phyloP scores from a whole-genome alignment of 2,888 invertebrate genomes.

The Rhamphomyia laevipes region DNA sequence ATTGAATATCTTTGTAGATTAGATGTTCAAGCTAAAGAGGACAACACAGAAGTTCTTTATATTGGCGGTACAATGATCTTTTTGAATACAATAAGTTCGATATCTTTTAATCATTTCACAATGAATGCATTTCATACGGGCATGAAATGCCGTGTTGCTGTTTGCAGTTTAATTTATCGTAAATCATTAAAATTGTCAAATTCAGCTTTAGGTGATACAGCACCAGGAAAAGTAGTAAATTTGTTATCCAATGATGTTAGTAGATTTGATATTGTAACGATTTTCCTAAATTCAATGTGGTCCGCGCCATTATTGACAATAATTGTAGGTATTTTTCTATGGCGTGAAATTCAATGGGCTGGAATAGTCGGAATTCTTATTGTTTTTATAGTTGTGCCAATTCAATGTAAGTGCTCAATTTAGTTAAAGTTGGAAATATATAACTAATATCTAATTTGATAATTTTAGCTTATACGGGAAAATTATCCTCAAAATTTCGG shows the following conservation, averaged over 20 bases:
- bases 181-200: slow-evolving; percentile 62
- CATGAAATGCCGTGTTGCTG: slow-evolving; percentile 68
- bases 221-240: slow-evolving; percentile 79
- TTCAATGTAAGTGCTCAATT: slow-evolving; percentile 48
- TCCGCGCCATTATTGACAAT: slow-evolving; percentile 56
- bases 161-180: slow-evolving; percentile 73
- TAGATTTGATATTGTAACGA: slow-evolving; percentile 64
- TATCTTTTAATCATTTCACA: slow-evolving; percentile 50
- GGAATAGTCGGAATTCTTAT: slow-evolving; percentile 59
- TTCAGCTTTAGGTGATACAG: slow-evolving; percentile 65
- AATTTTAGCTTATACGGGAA: slow-evolving; percentile 23
- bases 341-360: slow-evolving; percentile 50
- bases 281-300: slow-evolving; percentile 70
- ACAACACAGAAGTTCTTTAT: slow-evolving; percentile 39
- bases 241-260: slow-evolving; percentile 78
- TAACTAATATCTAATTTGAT: not conserved
- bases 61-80: slow-evolving; percentile 40
- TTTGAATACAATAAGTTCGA: slow-evolving; percentile 33
- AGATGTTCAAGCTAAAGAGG: not conserved
- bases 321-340: slow-evolving; percentile 59
- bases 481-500: slow-evolving; percentile 31
- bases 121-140: slow-evolving; percentile 65
- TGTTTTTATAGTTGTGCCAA: slow-evolving; percentile 58
- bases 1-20: not conserved
- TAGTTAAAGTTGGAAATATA: not conserved